phyloP scores from a whole-genome alignment of 2,797 vertebrate species.

The Pangasius larnaudii region DNA sequence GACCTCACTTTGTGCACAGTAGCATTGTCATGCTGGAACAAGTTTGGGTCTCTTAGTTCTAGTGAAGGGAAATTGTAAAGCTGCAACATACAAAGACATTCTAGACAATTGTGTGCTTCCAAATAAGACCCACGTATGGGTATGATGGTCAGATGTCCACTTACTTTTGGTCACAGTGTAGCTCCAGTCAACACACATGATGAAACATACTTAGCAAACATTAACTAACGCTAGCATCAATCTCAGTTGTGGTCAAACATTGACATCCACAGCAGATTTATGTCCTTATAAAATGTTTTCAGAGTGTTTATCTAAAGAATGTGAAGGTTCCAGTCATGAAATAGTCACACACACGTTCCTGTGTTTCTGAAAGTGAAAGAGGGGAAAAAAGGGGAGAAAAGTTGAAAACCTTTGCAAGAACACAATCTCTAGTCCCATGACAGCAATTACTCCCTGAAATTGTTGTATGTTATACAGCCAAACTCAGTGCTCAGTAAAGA shows the following conservation, averaged over 20 bases:
- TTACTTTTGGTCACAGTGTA: not conserved
- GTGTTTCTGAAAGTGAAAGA: not conserved
- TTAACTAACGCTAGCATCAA: not conserved
- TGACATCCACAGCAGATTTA: not conserved
- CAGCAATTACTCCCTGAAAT: constrained; percentile 25
- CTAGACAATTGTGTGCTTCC: not conserved
- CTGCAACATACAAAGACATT: not conserved
- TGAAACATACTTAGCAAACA: not conserved
- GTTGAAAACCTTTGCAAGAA: constrained; percentile 21
- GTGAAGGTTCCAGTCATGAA: not conserved
- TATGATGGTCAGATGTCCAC: not conserved
- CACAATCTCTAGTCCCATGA: constrained; percentile 16
- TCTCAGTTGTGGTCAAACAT: not conserved
- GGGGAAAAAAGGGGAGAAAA: not conserved
- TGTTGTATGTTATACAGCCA: constrained; percentile 1
- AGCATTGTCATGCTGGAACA: not conserved
- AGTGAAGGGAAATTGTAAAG: not conserved
- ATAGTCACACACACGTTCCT: not conserved
- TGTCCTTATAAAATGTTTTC: not conserved
- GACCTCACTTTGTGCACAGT: not conserved
- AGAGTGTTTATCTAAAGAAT: not conserved
- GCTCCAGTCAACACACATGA: not conserved
- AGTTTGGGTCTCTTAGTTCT: not conserved
- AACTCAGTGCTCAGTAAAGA: constrained; percentile 3
- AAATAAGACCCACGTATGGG: not conserved